Percentiles rank a stretch among this genome's conserved stretches.
Evolutionary conservation across 2,888 invertebrate species (phyloP).

Genomic region (Anagyrus pseudococci): DNA sequence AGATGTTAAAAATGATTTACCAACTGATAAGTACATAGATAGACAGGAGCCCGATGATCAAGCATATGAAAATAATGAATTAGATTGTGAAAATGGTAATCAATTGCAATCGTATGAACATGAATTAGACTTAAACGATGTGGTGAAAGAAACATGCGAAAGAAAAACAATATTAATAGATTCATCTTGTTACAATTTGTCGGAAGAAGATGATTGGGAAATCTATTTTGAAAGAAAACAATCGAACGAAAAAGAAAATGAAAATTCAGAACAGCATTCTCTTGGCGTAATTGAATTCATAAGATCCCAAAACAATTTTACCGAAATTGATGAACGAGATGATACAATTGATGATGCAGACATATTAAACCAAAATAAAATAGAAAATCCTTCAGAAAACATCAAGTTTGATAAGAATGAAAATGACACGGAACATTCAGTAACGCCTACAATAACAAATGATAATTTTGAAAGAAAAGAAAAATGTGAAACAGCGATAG

Average conservation of each 20-base stretch:
- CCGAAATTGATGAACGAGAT: not conserved
- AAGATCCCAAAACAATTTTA: too few relatives aligned
- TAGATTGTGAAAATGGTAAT: not conserved
- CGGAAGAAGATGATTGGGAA: slow-evolving; percentile 35
- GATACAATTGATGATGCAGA: slow-evolving; percentile 4
- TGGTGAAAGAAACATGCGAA: not conserved
- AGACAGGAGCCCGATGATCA: not conserved
- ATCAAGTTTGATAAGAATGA: not conserved
- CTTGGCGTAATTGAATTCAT: not conserved
- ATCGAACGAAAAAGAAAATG: not conserved
- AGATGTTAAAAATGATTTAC: not conserved
- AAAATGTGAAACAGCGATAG: not conserved
- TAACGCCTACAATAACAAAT: too few relatives aligned
- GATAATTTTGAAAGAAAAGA: not conserved
- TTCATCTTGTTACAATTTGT: slow-evolving; percentile 40
- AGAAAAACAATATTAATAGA: slow-evolving; percentile 35
- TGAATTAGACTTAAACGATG: not conserved
- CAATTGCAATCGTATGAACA: not conserved
- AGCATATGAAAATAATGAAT: not conserved
- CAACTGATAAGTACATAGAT: not conserved
- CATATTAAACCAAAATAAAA: not conserved
- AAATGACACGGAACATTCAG: too few relatives aligned
- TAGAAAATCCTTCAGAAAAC: not conserved
- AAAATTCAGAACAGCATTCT: not conserved
- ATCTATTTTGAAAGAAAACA: slow-evolving; percentile 20